Conservation (phyloP, 2,113 vertebrate species). For the Tretioscincus oriximinensis region DNA sequence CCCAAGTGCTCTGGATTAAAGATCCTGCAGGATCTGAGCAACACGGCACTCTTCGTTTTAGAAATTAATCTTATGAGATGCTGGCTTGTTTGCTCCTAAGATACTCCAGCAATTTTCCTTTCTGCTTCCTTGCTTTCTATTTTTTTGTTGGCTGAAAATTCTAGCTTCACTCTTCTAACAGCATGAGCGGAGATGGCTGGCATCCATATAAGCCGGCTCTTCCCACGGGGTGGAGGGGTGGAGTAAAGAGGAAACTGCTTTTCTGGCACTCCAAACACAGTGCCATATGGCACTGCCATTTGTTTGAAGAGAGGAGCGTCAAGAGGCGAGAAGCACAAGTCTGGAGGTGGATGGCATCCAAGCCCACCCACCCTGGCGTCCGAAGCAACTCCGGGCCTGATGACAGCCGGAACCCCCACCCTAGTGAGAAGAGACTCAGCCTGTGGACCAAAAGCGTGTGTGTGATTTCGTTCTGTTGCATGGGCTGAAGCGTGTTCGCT, state of each 20-base stretch:
- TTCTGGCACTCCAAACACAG: neutral
- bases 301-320: neutral
- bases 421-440: neutral
- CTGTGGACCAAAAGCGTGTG: neutral
- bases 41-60: neutral
- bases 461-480: neutral
- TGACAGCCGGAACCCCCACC: neutral
- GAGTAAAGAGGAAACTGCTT: neutral
- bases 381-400: neutral
- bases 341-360: neutral
- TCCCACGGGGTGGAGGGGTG: neutral
- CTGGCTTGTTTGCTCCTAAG: neutral
- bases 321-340: neutral
- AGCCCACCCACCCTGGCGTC: slow-evolving; percentile 7
- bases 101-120: no score
- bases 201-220: neutral
- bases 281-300: neutral
- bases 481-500: neutral
- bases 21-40: neutral
- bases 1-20: neutral
- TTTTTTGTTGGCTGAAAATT: neutral
- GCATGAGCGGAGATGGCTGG: neutral
- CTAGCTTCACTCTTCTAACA: neutral
- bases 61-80: neutral
- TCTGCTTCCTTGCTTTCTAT: no score